Base-by-base conservation (phyloP, 1,140 invertebrate species). In the Lineus longissimus region DNA sequence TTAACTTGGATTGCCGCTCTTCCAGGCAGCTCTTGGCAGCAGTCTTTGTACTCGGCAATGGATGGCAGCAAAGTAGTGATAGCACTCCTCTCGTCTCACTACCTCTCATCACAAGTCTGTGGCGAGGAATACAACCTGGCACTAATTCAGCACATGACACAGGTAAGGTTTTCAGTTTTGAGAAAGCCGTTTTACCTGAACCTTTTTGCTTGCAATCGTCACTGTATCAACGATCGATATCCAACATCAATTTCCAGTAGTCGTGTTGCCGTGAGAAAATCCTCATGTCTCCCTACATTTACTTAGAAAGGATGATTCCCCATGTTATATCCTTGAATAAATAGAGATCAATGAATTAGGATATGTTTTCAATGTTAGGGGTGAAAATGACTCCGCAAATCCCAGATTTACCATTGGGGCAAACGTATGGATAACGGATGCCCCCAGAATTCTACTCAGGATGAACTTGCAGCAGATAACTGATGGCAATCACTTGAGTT, bases 51-150 rank as follows among this genome's bases (percentile, higher is more conserved):
- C 63, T 51, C 72, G 9, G 69, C 73, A 55, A 55, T 80, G 30
- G 76, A 76, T 57, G 63, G 61, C 25, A 63, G 72, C 17, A 55
- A 61, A 19, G 73, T 72, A 59, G 66, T 80, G 9, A 54, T 81
- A 6, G 68, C 73, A 17, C 54, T 81, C 0, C 11, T 81, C 4
- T 72, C 72, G 15, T 31, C 61, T 2, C 54, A 63, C 11, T 81
- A 81, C 59, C 23, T 79, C 0, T 47, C 67, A 2, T 79, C 77
- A 25, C 62, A 64, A 47, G 70, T 79, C 1, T 79, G 79, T 69
- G 62, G 64, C 25, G 79, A 81, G 59, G 79, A 81, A 63, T 78
- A 72, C 58, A 77, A 76, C 55, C 70, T 79, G 11, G 73, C 73
- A 19, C 51, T 76, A 19, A 69, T 73, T 11, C 65, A 72, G 54